A percentile compares a stretch with the other conserved stretches of the same genome.
Evolutionary conservation across 2,888 invertebrate genomes (phyloP).

Genomic region (Metellina segmentata): DNA sequence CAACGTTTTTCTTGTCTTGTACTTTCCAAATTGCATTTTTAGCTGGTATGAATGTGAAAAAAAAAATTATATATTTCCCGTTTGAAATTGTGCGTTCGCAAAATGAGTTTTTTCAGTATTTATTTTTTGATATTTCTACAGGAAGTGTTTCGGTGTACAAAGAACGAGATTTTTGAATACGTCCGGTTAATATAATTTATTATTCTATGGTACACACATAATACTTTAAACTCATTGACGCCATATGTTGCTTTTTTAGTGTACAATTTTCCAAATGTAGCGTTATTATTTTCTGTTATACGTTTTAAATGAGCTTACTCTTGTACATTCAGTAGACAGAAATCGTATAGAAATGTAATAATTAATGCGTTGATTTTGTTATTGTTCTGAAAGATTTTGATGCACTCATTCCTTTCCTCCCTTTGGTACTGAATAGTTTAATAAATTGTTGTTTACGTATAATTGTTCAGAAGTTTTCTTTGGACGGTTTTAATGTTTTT

Average conservation of each 20-base stretch:
- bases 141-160: background rate
- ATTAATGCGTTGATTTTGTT: slow-evolving; percentile 33
- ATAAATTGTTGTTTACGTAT: slow-evolving; percentile 68
- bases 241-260: background rate
- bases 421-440: slow-evolving; percentile 69
- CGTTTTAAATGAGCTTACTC: slow-evolving; percentile 47
- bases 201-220: background rate
- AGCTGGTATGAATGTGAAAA: background rate
- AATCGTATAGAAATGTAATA: slow-evolving; percentile 16
- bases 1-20: background rate
- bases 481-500: background rate
- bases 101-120: background rate
- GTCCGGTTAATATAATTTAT: background rate
- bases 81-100: background rate
- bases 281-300: slow-evolving; percentile 11
- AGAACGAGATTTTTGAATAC: background rate
- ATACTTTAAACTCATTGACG: background rate
- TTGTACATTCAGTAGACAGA: slow-evolving; percentile 13
- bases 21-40: background rate
- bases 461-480: background rate
- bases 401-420: slow-evolving; percentile 42
- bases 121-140: background rate
- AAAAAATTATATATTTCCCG: background rate
- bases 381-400: slow-evolving; percentile 26
- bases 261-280: background rate